A percentile compares a stretch with the other conserved stretches of the same genome.
These are phyloP conservation scores for Vespertilio murinus DNA, from an alignment of 2,797 vertebrate genomes.

Conservation along the genomic window DNA sequence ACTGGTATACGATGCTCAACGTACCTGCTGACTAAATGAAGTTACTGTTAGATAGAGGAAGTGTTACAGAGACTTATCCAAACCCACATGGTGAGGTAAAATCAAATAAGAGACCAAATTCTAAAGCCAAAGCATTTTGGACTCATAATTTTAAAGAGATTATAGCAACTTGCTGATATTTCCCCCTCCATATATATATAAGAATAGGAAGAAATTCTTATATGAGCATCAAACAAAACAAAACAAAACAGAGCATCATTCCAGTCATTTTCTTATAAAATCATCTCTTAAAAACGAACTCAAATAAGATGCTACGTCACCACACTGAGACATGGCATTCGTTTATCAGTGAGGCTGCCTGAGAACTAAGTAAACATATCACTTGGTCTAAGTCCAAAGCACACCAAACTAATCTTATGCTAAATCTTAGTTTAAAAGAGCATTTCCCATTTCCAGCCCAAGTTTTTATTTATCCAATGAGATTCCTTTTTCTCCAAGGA, in stretches of 20 bases:
- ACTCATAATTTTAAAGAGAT: background rate
- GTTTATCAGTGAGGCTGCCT: background rate
- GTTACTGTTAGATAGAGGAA: background rate
- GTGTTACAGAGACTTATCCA: background rate
- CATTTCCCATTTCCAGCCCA: background rate
- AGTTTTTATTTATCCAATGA: background rate
- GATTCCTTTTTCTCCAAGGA: background rate
- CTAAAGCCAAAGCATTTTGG: conserved; percentile 15
- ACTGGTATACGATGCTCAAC: background rate
- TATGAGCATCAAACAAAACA: conserved; percentile 11
- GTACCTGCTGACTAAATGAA: background rate
- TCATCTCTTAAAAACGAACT: conserved; percentile 17
- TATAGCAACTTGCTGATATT: conserved; percentile 7
- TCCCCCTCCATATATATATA: background rate
- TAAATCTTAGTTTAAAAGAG: background rate
- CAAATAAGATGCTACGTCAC: background rate
- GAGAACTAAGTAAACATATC: background rate
- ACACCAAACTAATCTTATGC: background rate
- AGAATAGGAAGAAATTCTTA: conserved; percentile 42
- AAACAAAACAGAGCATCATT: background rate
- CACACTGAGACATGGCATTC: background rate
- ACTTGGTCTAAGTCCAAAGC: background rate
- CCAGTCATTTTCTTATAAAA: background rate
- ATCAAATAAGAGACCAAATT: conserved; percentile 37
- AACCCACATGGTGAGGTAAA: background rate